Base-by-base conservation (phyloP, 2,888 invertebrate species). In the Folsomia manolachei region DNA sequence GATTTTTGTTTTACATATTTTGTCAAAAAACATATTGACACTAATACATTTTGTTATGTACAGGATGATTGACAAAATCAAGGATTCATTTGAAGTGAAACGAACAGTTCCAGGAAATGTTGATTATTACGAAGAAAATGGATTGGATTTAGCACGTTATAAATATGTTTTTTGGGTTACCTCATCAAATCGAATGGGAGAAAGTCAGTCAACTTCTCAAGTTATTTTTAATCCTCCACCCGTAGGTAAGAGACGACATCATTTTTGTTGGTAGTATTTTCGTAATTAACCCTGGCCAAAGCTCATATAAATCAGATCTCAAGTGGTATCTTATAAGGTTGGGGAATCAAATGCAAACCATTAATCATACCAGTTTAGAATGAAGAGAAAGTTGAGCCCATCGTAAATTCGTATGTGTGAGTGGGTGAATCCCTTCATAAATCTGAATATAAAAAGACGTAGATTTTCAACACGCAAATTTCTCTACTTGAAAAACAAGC, bases 81-180 rank as follows among this genome's bases (percentile, higher is more conserved):
- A 75, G 18, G 78, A 80, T 53, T 73, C 77, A 18, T 80, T 75
- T 71, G 80, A 80, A 69, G 79, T 78, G 62, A 80, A 80, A 62
- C 71, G 80, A 71, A 80, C 79, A 62, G 71, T 80, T 25, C 72
- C 74, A 56, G 63, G 74, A 25, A 66, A 72, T 26, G 74, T 72
- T n/a, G 77, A 76, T 51, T 73, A 65, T 52, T 77, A 75, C 64
- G 74, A 77, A 56, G 80, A 80, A 70, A 76, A 72, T 63, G 78
- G 76, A 7, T 53, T 80, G 67, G 80, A 80, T 68, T 69, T 80
- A 70, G 68, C 71, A 14, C 71, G 75, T 21, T 75, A 73, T 71
- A 80, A 79, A 61, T 79, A 79, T 69, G 68, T 77, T 9, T 79
- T 80, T 56, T 79, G 78, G 78, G 74, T 78, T 9, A 79, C 80